These are phyloP conservation scores for Euzophera pinguis DNA, from an alignment of 2,888 invertebrate species.

Conservation along the genomic window DNA sequence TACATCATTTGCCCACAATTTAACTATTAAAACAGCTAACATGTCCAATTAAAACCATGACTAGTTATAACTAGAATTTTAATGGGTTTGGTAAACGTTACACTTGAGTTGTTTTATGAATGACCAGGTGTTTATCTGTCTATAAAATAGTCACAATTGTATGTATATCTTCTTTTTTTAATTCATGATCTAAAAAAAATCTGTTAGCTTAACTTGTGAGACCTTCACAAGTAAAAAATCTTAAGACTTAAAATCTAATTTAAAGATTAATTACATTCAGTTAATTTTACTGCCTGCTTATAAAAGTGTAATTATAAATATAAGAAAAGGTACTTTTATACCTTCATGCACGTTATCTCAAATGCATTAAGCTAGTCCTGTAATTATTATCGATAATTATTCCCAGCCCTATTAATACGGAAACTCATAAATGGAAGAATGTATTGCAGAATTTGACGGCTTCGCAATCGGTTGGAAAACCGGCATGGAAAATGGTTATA, in stretches of 20 bases:
- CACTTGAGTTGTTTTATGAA: slow-evolving; percentile 12
- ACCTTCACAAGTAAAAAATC: no score
- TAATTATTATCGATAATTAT: slow-evolving; percentile 22
- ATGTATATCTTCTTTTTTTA: background rate
- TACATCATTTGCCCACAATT: slow-evolving; percentile 42
- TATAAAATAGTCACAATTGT: background rate
- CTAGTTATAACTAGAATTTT: slow-evolving; percentile 58
- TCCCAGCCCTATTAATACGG: slow-evolving; percentile 25
- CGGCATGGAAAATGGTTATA: slow-evolving; percentile 35
- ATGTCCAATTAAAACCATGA: slow-evolving; percentile 63
- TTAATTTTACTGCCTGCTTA: no score
- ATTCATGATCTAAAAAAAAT: background rate
- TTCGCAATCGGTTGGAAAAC: slow-evolving; percentile 24
- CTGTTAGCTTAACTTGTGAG: no score
- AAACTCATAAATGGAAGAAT: slow-evolving; percentile 39
- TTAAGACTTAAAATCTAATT: no score
- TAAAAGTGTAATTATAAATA: no score
- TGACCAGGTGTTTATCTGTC: background rate
- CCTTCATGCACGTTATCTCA: background rate
- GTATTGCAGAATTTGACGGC: slow-evolving; percentile 41
- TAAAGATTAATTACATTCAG: no score
- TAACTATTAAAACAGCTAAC: slow-evolving; percentile 38
- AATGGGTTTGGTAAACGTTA: slow-evolving; percentile 38
- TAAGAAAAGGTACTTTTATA: background rate
- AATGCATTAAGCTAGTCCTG: background rate